Evolutionary conservation across 2,888 invertebrate genomes (phyloP).

Genomic region (Folsomia manolachei): DNA sequence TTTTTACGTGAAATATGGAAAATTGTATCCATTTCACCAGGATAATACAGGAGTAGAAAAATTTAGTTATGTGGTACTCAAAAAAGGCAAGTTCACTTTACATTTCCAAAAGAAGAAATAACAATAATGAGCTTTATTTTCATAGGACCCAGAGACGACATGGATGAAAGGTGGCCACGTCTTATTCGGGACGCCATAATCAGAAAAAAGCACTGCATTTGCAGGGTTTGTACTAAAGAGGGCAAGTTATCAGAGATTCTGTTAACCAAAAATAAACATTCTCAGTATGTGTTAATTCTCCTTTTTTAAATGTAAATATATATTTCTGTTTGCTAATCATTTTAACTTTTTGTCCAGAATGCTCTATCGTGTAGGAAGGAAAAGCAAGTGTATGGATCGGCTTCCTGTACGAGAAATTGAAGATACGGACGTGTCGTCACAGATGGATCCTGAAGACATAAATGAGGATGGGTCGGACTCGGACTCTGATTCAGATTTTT

Average conservation of each 20-base stretch:
- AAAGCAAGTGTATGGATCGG: constrained; percentile 75
- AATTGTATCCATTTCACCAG: constrained; percentile 58
- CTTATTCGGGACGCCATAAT: constrained; percentile 69
- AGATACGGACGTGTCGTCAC: background rate
- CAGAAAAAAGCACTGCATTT: constrained; percentile 70
- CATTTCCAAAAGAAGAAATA: too few species aligned
- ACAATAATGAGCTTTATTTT: constrained; percentile 2
- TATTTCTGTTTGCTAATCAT: constrained; percentile 15
- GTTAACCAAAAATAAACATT: constrained; percentile 71
- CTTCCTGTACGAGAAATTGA: constrained; percentile 63
- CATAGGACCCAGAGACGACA: constrained; percentile 56
- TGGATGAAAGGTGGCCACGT: constrained; percentile 71
- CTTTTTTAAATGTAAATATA: constrained; percentile 7
- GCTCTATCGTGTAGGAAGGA: constrained; percentile 70
- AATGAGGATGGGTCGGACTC: too few species aligned
- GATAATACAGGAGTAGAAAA: constrained; percentile 59
- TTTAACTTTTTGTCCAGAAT: constrained; percentile 56
- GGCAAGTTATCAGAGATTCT: constrained; percentile 74
- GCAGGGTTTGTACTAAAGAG: constrained; percentile 70
- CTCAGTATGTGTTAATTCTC: constrained; percentile 62
- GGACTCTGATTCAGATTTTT: too few species aligned
- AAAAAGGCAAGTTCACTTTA: constrained; percentile 62
- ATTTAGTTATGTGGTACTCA: constrained; percentile 78
- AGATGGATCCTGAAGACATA: background rate
- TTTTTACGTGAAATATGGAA: constrained; percentile 64